Evolutionary conservation across 2,888 invertebrate species (phyloP).

Genomic region (Eurois occulta): DNA sequence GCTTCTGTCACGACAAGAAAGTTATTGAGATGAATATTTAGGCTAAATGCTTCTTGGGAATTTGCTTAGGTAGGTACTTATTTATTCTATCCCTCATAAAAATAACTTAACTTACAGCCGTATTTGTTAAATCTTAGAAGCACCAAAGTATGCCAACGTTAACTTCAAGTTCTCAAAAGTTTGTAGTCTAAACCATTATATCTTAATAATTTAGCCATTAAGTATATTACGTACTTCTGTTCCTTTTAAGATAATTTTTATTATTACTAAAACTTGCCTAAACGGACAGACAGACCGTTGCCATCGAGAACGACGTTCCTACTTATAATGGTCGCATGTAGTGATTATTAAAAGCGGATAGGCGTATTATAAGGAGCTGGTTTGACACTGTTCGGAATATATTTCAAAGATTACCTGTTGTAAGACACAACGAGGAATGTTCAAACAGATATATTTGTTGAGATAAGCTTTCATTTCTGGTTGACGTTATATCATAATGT

Average conservation of each 20-base stretch:
- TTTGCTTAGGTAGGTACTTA: background rate
- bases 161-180: background rate
- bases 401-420: slow-evolving; percentile 59
- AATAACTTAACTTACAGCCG: background rate
- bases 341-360: slow-evolving; percentile 76
- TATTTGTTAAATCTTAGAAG: background rate
- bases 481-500: slow-evolving; percentile 34
- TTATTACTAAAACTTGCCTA: background rate
- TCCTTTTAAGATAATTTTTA: too few species aligned
- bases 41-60: background rate
- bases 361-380: slow-evolving; percentile 70
- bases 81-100: background rate
- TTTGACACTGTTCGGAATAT: slow-evolving; percentile 57
- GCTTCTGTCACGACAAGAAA: background rate
- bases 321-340: slow-evolving; percentile 51
- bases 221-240: too few species aligned
- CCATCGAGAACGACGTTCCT: slow-evolving; percentile 1
- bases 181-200: background rate
- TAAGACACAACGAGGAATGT: slow-evolving; percentile 50
- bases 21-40: background rate
- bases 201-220: background rate
- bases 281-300: slow-evolving; percentile 26
- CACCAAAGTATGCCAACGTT: background rate
- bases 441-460: slow-evolving; percentile 50
- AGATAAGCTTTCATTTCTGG: slow-evolving; percentile 32